Conservation (phyloP, 53 echinoderm and acorn worm genomes). For the Echinarachnius parma region DNA sequence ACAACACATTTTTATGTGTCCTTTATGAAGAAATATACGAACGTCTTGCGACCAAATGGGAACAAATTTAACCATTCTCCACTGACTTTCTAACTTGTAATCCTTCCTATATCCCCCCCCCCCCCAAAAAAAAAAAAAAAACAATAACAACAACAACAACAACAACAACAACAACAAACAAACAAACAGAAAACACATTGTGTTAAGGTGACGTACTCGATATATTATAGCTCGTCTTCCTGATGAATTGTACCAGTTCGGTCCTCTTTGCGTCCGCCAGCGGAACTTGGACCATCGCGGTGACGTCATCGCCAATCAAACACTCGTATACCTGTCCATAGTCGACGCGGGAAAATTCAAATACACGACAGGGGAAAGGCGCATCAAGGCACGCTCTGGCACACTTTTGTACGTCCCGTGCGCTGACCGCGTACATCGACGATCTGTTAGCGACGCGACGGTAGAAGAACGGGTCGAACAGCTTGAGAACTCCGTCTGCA, state of each 20-base stretch:
- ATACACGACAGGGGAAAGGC: conserved; percentile 1
- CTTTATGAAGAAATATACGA: too few species aligned
- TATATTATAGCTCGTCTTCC: conserved; percentile 14
- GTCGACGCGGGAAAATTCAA: conserved; percentile 13
- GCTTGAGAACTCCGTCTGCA: conserved; percentile 32
- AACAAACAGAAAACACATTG: too few species aligned
- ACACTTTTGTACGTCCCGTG: conserved; percentile 5
- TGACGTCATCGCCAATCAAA: neutral
- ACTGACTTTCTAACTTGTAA: too few species aligned
- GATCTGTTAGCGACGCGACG: conserved; percentile 6
- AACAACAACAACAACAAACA: too few species aligned
- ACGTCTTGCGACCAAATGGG: too few species aligned
- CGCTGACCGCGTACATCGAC: neutral
- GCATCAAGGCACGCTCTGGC: conserved; percentile 25
- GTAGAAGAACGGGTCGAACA: conserved; percentile 40
- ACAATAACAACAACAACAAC: too few species aligned
- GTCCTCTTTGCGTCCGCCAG: neutral
- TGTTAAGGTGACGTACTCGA: too few species aligned
- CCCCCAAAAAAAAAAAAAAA: too few species aligned
- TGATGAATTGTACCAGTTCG: conserved; percentile 15
- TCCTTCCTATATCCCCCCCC: too few species aligned
- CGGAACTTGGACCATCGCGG: neutral
- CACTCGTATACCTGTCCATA: conserved; percentile 2
- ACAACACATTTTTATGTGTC: too few species aligned
- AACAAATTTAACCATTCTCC: too few species aligned